Evolutionary conservation across 2,888 invertebrate species (phyloP).

Genomic region (Helleia helle): DNA sequence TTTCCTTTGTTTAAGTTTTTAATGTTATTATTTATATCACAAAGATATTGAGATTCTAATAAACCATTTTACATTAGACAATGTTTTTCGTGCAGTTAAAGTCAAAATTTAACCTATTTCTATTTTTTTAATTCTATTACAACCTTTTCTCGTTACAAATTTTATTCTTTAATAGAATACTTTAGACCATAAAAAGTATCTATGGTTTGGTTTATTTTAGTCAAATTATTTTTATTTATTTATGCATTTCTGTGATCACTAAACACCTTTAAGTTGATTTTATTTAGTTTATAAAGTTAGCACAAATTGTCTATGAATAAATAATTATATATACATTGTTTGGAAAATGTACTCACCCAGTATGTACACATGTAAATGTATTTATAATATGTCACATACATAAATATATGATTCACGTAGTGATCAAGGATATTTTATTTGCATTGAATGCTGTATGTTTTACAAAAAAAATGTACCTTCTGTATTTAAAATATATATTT

Average conservation of each 20-base stretch:
- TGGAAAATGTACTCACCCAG: no score
- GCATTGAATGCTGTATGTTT: neutral
- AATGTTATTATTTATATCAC: conserved; percentile 42
- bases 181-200: neutral
- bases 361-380: no score
- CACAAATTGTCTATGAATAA: conserved; percentile 39
- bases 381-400: no score
- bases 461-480: neutral
- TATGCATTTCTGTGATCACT: conserved; percentile 64
- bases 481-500: neutral
- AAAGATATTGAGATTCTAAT: no score
- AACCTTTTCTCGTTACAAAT: no score
- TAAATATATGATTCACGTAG: no score
- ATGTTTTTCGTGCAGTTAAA: neutral
- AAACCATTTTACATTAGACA: no score
- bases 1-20: conserved; percentile 39
- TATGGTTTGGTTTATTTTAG: neutral
- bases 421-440: neutral
- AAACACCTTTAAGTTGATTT: conserved; percentile 45
- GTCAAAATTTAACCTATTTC: neutral
- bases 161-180: no score
- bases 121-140: no score
- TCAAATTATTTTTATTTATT: neutral
- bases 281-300: conserved; percentile 30
- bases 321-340: conserved; percentile 12